Base-by-base conservation (phyloP, 2,797 vertebrate species). In the Eulemur mongoz region DNA sequence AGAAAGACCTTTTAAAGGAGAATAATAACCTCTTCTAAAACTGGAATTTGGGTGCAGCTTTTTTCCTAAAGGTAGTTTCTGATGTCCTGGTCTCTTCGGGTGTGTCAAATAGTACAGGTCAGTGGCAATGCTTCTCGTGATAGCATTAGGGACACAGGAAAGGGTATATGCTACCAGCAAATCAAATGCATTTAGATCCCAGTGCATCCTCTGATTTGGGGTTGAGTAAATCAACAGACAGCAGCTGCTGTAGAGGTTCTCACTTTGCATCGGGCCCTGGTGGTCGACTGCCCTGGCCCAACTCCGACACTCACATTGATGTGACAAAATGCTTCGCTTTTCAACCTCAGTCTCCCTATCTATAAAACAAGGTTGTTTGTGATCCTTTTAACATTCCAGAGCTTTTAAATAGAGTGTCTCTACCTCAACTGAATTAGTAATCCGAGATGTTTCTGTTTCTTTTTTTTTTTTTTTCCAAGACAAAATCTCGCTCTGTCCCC, bases 281-380 rank as follows among this genome's bases (percentile, higher is more conserved):
- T 27, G 32, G 35, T 14, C 45, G 72, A 25, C 38, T 54, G 82
- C 25, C 87, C 59, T 30, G 61, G 30, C 83, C 27, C 1, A 18
- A 20, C 85, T 63, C 70, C 80, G 22, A 63, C 48, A 57, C 17
- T 40, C 27, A 50, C 12, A 52, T 0, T 14, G 50, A 50, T 59
- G 72, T 38, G 40, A 93, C 69, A 23, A 86, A 93, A 83, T n/a
- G 45, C 80, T 92, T 90, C 63, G 50, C 63, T 92, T 69, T 43
- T 87, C 76, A 69, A 38, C 59, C 27, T 92, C 69, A 17, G 13
- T 61, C 17, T 63, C 45, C 48, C 40, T 50, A 50, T 57, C 45
- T 79, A 17, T 61, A 76, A 72, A 65, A 50, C 43, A 70, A 65
- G 43, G 38, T 43, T 67, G 80, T 69, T 52, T 70, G 73, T 59